phyloP scores from a whole-genome alignment of 2,113 vertebrate genomes.

The Lota lota region DNA sequence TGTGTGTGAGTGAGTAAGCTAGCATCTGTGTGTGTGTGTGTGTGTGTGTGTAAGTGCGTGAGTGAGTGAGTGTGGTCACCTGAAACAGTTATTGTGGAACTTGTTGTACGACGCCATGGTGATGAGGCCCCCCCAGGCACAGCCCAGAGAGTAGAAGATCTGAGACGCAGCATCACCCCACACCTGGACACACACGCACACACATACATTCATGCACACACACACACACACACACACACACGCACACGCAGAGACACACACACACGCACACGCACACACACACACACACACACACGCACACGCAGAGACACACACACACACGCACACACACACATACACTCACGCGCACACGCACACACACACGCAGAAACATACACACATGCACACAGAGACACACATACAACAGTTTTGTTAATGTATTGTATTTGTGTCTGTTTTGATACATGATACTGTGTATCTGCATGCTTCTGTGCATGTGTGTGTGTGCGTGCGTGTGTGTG shows the following conservation, averaged over 20 bases:
- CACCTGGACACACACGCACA: conserved; percentile 4
- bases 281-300: conserved; percentile 5
- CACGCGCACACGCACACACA: no score
- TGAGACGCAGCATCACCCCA: conserved; percentile 84
- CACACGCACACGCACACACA: neutral
- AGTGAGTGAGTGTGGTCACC: conserved; percentile 61
- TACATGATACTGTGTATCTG: neutral
- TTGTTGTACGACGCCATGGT: conserved; percentile 99
- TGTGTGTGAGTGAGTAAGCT: no score
- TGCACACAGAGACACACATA: no score
- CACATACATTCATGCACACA: neutral
- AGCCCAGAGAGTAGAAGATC: conserved; percentile 97
- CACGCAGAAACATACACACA: no score
- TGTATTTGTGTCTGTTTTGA: no score
- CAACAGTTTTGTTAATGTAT: no score
- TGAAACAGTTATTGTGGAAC: conserved; percentile 98
- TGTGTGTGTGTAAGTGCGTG: no score
- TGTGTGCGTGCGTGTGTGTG: neutral
- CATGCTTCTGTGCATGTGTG: no score
- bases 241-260: no score
- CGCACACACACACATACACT: no score
- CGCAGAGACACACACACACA: neutral
- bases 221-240: neutral
- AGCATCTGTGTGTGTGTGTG: no score
- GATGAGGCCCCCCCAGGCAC: conserved; percentile 96